Conservation (phyloP, 30 jellyfish, hydroid and myxozoan species). For the Calvadosia cruxmelitensis region DNA sequence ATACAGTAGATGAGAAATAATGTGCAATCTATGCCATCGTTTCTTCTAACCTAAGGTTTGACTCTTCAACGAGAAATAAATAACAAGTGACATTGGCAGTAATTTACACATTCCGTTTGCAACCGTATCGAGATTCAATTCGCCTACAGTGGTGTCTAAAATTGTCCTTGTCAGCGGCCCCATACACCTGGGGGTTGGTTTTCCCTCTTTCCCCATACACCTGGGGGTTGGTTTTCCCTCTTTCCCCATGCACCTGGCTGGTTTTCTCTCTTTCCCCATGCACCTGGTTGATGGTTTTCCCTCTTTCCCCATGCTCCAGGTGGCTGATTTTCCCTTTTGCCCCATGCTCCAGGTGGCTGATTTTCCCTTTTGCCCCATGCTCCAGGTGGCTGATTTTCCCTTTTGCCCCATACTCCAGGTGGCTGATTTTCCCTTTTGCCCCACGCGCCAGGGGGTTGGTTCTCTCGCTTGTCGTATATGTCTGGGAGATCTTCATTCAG, state of each 20-base stretch:
- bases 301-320: background rate
- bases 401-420: background rate
- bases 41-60: too few species aligned
- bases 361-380: background rate
- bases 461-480: background rate
- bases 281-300: conserved; percentile 19
- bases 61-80: too few species aligned
- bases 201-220: conserved; percentile 20
- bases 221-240: conserved; percentile 34
- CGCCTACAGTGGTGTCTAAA: too few species aligned
- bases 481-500: conserved; percentile 9
- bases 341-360: background rate
- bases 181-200: conserved; percentile 42
- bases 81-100: too few species aligned
- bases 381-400: background rate
- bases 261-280: conserved; percentile 5
- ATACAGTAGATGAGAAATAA: too few species aligned
- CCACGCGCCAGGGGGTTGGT: conserved; percentile 26
- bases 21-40: too few species aligned
- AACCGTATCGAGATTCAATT: too few species aligned
- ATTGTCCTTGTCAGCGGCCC: conserved; percentile 16
- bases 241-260: conserved; percentile 27
- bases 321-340: background rate
- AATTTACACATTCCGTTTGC: too few species aligned
- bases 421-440: background rate